These are phyloP conservation scores for Ceratothoa steindachneri DNA, from an alignment of 2,888 invertebrate species.

Conservation along the genomic window DNA sequence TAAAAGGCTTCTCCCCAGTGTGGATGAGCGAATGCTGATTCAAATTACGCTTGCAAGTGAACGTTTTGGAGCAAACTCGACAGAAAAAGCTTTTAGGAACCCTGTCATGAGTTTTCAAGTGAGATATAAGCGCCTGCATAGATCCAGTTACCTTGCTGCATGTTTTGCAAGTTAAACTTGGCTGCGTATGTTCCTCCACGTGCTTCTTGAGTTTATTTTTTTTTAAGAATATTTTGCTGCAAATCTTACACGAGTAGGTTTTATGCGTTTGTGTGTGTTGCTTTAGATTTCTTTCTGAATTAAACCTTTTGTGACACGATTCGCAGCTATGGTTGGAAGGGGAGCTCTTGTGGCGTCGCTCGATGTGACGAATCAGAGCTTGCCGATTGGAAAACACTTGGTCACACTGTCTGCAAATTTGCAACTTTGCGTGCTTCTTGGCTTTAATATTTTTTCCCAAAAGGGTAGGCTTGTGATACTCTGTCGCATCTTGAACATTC, in stretches of 20 bases:
- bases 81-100: constrained; percentile 14
- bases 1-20: constrained; percentile 40
- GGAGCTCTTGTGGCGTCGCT: constrained; percentile 39
- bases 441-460: constrained; percentile 37
- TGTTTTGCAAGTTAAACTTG: constrained; percentile 28
- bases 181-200: constrained; percentile 33
- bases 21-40: constrained; percentile 34
- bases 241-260: constrained; percentile 42
- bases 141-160: constrained; percentile 32
- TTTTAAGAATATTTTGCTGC: constrained; percentile 35
- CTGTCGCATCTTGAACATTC: constrained; percentile 42
- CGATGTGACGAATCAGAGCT: constrained; percentile 42
- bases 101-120: constrained; percentile 32
- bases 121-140: constrained; percentile 39
- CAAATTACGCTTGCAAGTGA: constrained; percentile 42
- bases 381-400: constrained; percentile 45
- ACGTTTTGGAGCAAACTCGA: constrained; percentile 33
- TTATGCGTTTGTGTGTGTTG: constrained; percentile 40
- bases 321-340: constrained; percentile 34
- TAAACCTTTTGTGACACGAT: constrained; percentile 39
- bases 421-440: constrained; percentile 47
- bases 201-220: constrained; percentile 41
- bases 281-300: constrained; percentile 35
- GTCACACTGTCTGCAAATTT: constrained; percentile 46
- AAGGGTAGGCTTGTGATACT: constrained; percentile 45